Conservation (phyloP, 2,888 invertebrate species). For the Tachina lurida region DNA sequence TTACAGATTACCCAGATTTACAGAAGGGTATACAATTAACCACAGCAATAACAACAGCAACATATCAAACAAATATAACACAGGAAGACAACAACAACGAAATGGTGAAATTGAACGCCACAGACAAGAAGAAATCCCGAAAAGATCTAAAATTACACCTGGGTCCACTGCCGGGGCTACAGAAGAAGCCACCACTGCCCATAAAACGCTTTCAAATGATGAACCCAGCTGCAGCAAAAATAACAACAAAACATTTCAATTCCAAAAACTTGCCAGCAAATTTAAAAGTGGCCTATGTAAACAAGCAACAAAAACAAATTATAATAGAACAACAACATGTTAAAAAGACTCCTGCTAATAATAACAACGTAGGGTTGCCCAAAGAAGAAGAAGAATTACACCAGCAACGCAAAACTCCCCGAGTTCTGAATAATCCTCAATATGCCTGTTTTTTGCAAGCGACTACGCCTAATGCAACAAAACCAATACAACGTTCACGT, state of each 20-base stretch:
- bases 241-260: constrained; percentile 17
- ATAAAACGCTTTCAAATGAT: constrained; percentile 54
- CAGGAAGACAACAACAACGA: constrained; percentile 52
- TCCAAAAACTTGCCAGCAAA: constrained; percentile 35
- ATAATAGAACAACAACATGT: constrained; percentile 15
- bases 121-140: constrained; percentile 58
- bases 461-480: background rate
- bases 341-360: background rate
- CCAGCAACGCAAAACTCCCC: constrained; percentile 72
- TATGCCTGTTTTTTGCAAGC: constrained; percentile 79
- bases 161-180: constrained; percentile 27
- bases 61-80: constrained; percentile 26
- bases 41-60: constrained; percentile 51
- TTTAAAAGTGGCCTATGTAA: background rate
- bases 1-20: constrained; percentile 83
- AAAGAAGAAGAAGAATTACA: too few species aligned
- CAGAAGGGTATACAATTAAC: constrained; percentile 81
- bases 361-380: background rate
- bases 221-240: constrained; percentile 28
- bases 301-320: constrained; percentile 12
- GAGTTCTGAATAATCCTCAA: constrained; percentile 80
- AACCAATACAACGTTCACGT: constrained; percentile 71
- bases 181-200: constrained; percentile 67
- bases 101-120: constrained; percentile 12
- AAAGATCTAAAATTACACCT: constrained; percentile 62